Evolutionary conservation across 2,797 vertebrate genomes (phyloP), one percentile per base, ranked within the genome.

Genomic region (Antennarius maculatus): DNA sequence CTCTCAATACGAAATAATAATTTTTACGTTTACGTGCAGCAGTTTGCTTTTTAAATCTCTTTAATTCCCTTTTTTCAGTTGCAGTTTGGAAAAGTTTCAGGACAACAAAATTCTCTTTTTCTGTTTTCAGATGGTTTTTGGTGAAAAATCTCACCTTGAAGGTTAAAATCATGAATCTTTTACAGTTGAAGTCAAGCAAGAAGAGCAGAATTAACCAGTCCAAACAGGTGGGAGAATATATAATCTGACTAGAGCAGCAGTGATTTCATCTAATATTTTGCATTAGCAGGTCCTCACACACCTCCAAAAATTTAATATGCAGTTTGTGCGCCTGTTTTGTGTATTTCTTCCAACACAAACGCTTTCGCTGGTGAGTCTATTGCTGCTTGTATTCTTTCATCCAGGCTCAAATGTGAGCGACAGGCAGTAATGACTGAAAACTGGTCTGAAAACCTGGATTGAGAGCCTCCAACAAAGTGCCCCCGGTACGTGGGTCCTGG

Each of bases 401-500:
- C 29, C 6, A 9, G 31, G 61, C 51, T 75, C 18, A 47, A 61
- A 49, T 55, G 71, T 69, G 59, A 79, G 37, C 23, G 64, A 31
- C 58, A 46, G 67, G 42, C 34, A 55, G 7, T 48, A 55, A 71
- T 61, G 70, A 76, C 34, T 66, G 69, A 66, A 77, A 47, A 46
- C 27, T 11, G 47, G 51, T 71, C 67, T 51, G 28, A 66, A 78
- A 80, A 75, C 70, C 45, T 67, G 45, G 9, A 16, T 58, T 73
- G 52, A 65, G 77, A 84, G 71, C 49, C 69, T 66, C 54, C 69
- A 71, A 77, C 66, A 68, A 61, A 84, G 74, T 54, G 61, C 85
- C 77, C 67, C 77, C 64, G 49, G 76, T 53, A 79, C 60, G 61
- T 72, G 54, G 62, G 39, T 58, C 52, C 58, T 77, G 86, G 68